Evolutionary conservation across 2,888 invertebrate genomes (phyloP), one percentile per base, ranked within the genome.

Genomic region (Hyposoter didymator): DNA sequence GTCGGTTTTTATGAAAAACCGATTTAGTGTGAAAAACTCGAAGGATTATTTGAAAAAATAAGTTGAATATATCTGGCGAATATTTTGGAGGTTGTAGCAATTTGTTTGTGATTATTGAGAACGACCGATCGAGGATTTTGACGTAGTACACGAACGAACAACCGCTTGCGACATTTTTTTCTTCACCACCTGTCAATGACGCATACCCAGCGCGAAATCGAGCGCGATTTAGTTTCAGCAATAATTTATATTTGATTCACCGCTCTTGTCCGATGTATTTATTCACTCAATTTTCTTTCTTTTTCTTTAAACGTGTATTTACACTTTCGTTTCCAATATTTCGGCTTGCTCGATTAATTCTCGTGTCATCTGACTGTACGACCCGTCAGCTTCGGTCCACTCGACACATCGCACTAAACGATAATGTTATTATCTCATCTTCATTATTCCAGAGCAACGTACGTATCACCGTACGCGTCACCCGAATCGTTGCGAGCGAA

Each of bases 101-200:
- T 10, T 10, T 8, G 49, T 70, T 28, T 35, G 10, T 32, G 35
- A 17, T 70, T 28, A 28, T 59, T 14, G 47, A 70, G 47, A 43
- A 43, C 19, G 32, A 76, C 47, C 62, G 74, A 76, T 75, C 32
- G 14, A 19, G 19, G 22, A 59, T 19, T 78, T 47, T 59, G 28
- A 59, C 17, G 59, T 62, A 64, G 22, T 2, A 10, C 3, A 19
- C 52, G 17, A 59, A 43, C 52, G 47, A 55, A 49, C 22, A 66
- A 45, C 22, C 43, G 84, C 84, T 88, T 81, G 87, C 89, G 84
- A 90, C 90, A 91, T 88, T 89, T 88, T 32, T 49, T 49, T 28
- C 28, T 64, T 64, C 81, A 83, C 89, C 90, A 89, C 91, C 90
- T 92, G 92, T 92, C 92, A 92, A 83, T 91, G 91, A 92, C 89